Evolutionary conservation across 23 tunicate genomes (phyloP).

Genomic region (Ciona savignyi): DNA sequence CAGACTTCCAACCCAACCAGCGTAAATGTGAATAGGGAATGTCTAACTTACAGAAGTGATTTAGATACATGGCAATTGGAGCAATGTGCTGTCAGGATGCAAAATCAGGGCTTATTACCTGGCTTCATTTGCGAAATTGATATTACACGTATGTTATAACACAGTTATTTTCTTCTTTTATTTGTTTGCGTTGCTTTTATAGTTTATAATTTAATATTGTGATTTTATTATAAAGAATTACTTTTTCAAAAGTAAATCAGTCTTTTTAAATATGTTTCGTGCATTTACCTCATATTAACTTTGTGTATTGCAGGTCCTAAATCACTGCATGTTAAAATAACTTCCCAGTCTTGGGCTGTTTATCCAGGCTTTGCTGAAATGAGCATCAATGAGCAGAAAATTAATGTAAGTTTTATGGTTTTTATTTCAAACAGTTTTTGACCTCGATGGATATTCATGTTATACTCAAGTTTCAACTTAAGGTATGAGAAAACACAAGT

Average conservation of each 20-base stretch:
- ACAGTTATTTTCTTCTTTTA: background rate
- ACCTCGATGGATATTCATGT: background rate
- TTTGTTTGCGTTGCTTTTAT: background rate
- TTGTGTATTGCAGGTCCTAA: background rate
- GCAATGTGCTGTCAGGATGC: background rate
- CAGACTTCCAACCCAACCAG: background rate
- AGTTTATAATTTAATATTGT: background rate
- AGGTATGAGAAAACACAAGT: background rate
- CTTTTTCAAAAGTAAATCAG: too few relatives aligned
- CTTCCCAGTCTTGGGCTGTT: background rate
- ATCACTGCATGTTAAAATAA: background rate
- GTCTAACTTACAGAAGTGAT: background rate
- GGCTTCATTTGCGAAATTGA: background rate
- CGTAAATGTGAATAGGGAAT: background rate
- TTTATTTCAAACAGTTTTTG: background rate
- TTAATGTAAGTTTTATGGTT: background rate
- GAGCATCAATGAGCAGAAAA: background rate
- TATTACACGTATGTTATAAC: background rate
- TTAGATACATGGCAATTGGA: background rate
- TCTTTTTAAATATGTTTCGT: too few relatives aligned
- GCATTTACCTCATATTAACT: too few relatives aligned
- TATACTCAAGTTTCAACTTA: background rate
- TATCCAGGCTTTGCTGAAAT: conserved; percentile 4
- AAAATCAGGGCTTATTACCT: background rate
- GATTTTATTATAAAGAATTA: too few relatives aligned